These are phyloP conservation scores for Microtus ochrogaster DNA, from an alignment of 2,113 vertebrate species.

Conservation along the genomic window DNA sequence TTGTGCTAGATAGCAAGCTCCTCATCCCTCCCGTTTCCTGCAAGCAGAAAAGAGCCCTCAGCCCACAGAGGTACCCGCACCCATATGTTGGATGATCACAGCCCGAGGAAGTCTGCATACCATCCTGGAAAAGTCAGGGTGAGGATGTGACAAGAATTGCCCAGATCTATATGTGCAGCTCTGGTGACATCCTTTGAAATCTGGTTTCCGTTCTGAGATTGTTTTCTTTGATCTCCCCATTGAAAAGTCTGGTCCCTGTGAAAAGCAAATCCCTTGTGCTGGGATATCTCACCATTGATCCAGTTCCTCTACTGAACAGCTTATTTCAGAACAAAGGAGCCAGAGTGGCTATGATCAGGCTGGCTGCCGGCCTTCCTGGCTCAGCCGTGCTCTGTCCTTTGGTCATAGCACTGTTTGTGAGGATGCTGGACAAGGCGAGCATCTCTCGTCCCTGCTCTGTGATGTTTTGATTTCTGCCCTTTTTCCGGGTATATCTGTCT, in stretches of 20 bases:
- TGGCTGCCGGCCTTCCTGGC: conserved; percentile 21
- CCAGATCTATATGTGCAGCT: not conserved
- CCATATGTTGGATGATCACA: not conserved
- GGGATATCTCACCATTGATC: conserved; percentile 13
- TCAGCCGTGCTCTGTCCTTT: not conserved
- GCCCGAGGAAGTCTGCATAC: not conserved
- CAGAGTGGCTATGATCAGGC: not conserved
- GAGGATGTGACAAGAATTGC: not conserved
- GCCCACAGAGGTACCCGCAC: not conserved
- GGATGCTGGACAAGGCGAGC: not conserved
- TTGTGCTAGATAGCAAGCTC: not conserved
- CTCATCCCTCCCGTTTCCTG: not conserved
- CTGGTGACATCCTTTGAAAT: conserved; percentile 69
- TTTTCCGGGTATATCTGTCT: not conserved
- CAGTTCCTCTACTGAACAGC: not conserved
- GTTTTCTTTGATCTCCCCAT: conserved; percentile 61
- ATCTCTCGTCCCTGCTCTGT: not conserved
- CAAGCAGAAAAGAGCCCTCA: not conserved
- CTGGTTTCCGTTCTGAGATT: conserved; percentile 43
- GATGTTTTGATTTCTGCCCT: not conserved
- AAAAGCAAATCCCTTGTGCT: not conserved
- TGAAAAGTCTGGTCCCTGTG: conserved; percentile 43
- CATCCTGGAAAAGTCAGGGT: not conserved
- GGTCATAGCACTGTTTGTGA: not conserved
- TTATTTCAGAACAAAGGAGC: conserved; percentile 46